These are phyloP conservation scores for Orthonevra nobilis DNA, from an alignment of 2,888 invertebrate species.

Conservation along the genomic window DNA sequence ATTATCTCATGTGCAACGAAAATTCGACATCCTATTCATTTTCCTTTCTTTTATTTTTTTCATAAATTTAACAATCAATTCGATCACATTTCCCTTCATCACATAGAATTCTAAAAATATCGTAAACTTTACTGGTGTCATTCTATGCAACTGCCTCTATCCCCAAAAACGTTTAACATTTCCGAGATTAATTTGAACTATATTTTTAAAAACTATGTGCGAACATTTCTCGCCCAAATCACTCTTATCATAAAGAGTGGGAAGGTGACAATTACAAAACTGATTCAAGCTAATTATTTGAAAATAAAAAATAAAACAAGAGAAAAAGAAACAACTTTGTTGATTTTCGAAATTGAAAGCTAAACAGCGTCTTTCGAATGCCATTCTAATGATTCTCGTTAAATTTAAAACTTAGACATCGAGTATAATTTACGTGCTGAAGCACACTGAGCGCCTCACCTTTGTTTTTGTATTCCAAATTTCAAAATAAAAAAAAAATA, in stretches of 20 bases:
- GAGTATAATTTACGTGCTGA: not conserved
- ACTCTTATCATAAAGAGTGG: not conserved
- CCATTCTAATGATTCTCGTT: conserved; percentile 24
- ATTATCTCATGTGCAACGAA: too few species aligned
- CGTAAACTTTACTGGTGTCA: too few species aligned
- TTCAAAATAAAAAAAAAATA: too few species aligned
- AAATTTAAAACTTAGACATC: conserved; percentile 7
- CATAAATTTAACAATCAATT: too few species aligned
- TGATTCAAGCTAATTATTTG: too few species aligned
- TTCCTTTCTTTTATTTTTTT: too few species aligned
- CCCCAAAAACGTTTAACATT: too few species aligned
- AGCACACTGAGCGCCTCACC: conserved; percentile 10
- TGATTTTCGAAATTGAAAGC: conserved; percentile 41
- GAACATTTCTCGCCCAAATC: conserved; percentile 8
- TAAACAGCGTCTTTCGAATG: conserved; percentile 24
- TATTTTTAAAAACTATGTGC: conserved; percentile 19
- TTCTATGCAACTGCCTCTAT: too few species aligned
- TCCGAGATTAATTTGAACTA: not conserved
- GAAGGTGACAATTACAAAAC: conserved; percentile 29
- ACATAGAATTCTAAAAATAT: too few species aligned
- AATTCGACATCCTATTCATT: too few species aligned
- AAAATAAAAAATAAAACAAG: too few species aligned
- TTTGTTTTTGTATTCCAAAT: conserved; percentile 3
- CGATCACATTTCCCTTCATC: too few species aligned
- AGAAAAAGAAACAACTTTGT: conserved; percentile 12